Conservation (phyloP, 2,888 invertebrate species). For the Myopa tessellatipennis region DNA sequence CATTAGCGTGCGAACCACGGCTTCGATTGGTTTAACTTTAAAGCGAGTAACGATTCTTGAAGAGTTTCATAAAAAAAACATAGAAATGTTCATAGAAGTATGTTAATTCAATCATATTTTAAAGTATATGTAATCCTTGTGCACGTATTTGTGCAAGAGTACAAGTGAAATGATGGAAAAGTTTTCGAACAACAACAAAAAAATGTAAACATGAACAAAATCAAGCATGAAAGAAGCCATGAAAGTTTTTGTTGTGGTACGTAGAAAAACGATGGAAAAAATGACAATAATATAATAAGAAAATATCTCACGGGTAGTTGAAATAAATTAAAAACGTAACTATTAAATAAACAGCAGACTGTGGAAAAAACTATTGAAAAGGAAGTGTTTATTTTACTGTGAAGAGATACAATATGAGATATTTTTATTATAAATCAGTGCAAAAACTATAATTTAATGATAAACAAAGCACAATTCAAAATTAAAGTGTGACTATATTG, state of each 20-base stretch:
- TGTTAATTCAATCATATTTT: no score
- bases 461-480: neutral
- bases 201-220: no score
- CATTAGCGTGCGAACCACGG: constrained; percentile 31
- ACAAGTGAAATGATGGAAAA: no score
- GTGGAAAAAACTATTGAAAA: no score
- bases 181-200: no score
- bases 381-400: no score
- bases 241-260: neutral
- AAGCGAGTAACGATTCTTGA: neutral
- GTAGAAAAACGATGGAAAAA: neutral
- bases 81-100: no score
- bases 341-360: constrained; percentile 9
- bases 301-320: no score
- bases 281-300: neutral
- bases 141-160: no score
- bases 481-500: neutral
- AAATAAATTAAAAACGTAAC: neutral
- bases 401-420: neutral
- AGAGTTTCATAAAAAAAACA: no score
- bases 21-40: constrained; percentile 8
- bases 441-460: neutral
- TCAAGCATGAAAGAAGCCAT: neutral
- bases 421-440: neutral
- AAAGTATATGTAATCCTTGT: no score